Base-by-base conservation (phyloP, 2,797 vertebrate species). In the Xerus rutilus region DNA sequence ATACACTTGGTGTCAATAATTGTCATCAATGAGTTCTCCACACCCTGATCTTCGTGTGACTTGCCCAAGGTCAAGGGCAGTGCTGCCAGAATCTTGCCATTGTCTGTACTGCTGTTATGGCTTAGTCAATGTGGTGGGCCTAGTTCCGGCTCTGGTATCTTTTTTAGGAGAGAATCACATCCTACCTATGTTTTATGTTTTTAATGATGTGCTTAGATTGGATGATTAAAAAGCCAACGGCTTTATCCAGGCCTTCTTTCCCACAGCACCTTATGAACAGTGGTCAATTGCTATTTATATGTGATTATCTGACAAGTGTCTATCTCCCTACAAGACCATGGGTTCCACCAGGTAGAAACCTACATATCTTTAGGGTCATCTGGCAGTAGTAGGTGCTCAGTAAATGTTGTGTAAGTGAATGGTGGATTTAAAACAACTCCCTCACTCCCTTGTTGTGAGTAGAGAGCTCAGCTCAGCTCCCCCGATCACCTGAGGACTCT, bases 401-500 rank as follows among this genome's bases (percentile, higher is more conserved):
- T 49, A 87, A 49, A 35, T 18, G 64, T 13, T 69, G 69, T 28
- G 5, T 32, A 30, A 25, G 0, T 39, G 18, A 89, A 52, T 15
- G n/a, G 14, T 32, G 59, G 69, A 77, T 74, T 76, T 78, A 47
- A 86, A 45, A 89, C 39, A 77, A 49, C 20, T 13, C 43, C 23
- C 0, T 93, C 67, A 30, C 70, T 49, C 2, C 25, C 45, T 91
- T 77, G 67, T 52, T 0, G 0, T 49, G 45, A 18, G 28, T 39
- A 65, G n/a, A 73, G n/a, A 70, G 28, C 30, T 21, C 35, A 64
- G 47, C 43, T 57, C 32, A 59, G 74, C 72, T 39, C 47, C n/a
- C 4, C 45, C 57, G 87, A 86, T 89, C 65, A 65, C 32, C 69
- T 84, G 47, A 67, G 81, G 82, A 92, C 87, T 94, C 93, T 1